A percentile compares a stretch with the other conserved stretches of the same genome.
These are phyloP conservation scores for Sebastes cheni DNA, from an alignment of 2,797 vertebrate species.

Conservation along the genomic window DNA sequence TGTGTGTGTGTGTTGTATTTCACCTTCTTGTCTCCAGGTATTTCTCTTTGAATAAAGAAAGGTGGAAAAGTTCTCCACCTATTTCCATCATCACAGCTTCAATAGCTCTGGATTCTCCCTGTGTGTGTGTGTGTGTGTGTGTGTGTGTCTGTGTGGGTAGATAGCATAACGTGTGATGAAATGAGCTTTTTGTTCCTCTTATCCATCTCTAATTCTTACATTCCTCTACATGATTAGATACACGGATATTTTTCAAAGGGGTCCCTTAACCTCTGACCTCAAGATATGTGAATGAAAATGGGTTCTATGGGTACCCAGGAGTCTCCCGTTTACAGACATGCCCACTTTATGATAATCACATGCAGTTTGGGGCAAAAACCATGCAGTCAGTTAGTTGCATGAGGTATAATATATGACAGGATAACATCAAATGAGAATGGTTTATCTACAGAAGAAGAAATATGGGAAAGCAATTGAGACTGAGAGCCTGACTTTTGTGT, in stretches of 20 bases:
- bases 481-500: too few species aligned
- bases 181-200: background rate
- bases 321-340: too few species aligned
- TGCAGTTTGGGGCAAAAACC: too few species aligned
- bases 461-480: fast-evolving
- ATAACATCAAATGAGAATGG: too few species aligned
- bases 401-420: too few species aligned
- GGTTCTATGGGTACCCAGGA: too few species aligned
- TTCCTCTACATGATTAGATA: background rate
- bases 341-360: too few species aligned
- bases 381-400: too few species aligned
- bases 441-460: too few species aligned
- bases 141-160: background rate
- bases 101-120: background rate
- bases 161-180: background rate
- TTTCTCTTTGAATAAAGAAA: background rate
- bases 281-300: too few species aligned
- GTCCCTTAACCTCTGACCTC: too few species aligned
- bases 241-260: background rate
- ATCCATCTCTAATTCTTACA: background rate
- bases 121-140: background rate
- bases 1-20: background rate
- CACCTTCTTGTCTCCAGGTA: background rate
- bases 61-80: background rate
- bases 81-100: background rate